Base-by-base conservation (phyloP, 2,797 vertebrate species). In the Toxotes lorentzi region DNA sequence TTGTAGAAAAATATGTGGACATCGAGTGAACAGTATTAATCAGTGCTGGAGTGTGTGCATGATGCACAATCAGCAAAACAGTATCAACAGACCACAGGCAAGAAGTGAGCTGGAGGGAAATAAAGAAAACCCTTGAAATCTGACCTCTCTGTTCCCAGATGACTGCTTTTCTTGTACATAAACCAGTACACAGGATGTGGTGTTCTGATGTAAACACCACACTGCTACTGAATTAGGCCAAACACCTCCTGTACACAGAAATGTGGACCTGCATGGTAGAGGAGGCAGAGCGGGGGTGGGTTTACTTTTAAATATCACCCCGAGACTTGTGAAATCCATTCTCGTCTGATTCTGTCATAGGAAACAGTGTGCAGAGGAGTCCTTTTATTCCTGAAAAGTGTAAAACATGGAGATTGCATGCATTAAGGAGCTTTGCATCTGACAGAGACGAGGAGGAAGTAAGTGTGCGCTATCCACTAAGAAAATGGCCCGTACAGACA, bases 181-280 rank as follows among this genome's bases (percentile, higher is more conserved):
- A 47, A 60, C 54, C 51, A 54, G 27, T 12, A 27, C 57, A 66
- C 35, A 45, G 32, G 47, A 61, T 74, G n/a, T n/a, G n/a, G n/a
- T n/a, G n/a, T n/a, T n/a, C 17, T 47, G 73, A 67, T 67, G 70
- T 79, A 64, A 84, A 81, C 51, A 51, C 23, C 65, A 47, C 13
- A 14, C 30, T 76, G 76, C 66, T 35, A 16, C 56, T 74, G 69
- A 86, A 80, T 48, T 68, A 82, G 78, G 73, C 50, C 81, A 75
- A 67, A 43, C 6, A 70, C 56, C 57, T 70, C 34, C 43, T 21
- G 53, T 40, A 56, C 35, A 63, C 9, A 43, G 17, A 70, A 72
- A 76, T 34, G 35, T 79, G 83, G 83, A 76, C 69, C 24, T 35
- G 73, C 51, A 68, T 82, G 53, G 17, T 30, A 21, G 76, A 71